Evolutionary conservation across 1,140 invertebrate genomes (phyloP), one percentile per base, ranked within the genome.

Genomic region (Luehdorfia chinensis): DNA sequence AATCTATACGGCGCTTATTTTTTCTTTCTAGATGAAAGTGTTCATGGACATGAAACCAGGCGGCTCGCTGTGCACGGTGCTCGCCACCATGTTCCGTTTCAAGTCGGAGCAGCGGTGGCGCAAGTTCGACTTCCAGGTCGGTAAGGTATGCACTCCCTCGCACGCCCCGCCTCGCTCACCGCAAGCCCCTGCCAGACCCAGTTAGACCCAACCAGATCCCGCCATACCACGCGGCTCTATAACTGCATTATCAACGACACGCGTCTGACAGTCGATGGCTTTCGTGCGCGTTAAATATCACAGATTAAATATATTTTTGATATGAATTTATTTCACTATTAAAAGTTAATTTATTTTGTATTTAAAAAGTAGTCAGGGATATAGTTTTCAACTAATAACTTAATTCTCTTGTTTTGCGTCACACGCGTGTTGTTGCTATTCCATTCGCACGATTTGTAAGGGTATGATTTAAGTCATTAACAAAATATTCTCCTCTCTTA

Each of bases 21-120:
- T n/a, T n/a, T n/a, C n/a, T n/a, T 21, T 21, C 2, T 6, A 97
- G 95, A 95, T 96, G 92, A 93, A 93, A 87, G 96, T 93, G 84
- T 98, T 98, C 79, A 88, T 98, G 77, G 97, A 98, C 87, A 97
- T 98, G 78, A 98, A 98, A 87, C 92, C 96, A 44, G 94, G 95
- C 37, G 97, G 97, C 28, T 92, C 94, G 4, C 88, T 98, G 12
- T 98, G 96, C 88, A 95, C 97, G 55, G 96, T 98, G 73, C 90
- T 99, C 59, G 93, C 94, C 61, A 94, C 95, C 52, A 96, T 97
- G 67, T 98, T 95, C 89, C 96, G 95, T 72, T 98, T 97, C 88
- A 97, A 97, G 83, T 93, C 92, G 81, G 97, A 98, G 79, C 96
- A 98, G 88, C 94, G 96, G 84, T 98, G 96, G 94, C 90, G 95